Conservation (phyloP, 2,888 invertebrate genomes). For the Dilophus febrilis region DNA sequence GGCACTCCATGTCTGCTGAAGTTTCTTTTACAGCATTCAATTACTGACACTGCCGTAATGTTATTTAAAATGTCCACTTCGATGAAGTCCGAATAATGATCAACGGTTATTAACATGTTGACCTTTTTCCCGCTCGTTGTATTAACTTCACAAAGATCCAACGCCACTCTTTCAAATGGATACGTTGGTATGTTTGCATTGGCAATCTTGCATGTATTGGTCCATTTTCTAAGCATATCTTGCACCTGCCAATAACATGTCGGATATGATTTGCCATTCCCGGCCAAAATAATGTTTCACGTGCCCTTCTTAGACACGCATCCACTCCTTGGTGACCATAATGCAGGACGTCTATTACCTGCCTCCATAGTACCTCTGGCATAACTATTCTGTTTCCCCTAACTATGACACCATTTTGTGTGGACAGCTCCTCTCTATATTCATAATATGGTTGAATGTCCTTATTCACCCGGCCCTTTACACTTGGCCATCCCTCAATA, state of each 20-base stretch:
- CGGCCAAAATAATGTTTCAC: slow-evolving; percentile 10
- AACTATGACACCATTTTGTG: slow-evolving; percentile 8
- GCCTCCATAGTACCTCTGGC: neutral
- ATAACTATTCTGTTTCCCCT: slow-evolving; percentile 4
- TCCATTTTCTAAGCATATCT: neutral
- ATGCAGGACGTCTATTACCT: slow-evolving; percentile 5
- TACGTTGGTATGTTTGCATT: slow-evolving; percentile 8
- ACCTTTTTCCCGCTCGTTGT: slow-evolving; percentile 4
- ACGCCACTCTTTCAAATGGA: slow-evolving; percentile 10
- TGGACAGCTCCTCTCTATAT: slow-evolving; percentile 5
- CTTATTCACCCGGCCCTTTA: slow-evolving; percentile 1
- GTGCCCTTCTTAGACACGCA: slow-evolving; percentile 6
- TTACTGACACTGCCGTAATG: slow-evolving; percentile 6
- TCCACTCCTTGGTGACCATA: slow-evolving; percentile 7
- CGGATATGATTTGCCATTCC: slow-evolving; percentile 4
- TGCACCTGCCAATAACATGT: slow-evolving; percentile 1
- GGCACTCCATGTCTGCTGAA: slow-evolving; percentile 12
- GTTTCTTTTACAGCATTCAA: slow-evolving; percentile 8
- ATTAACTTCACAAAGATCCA: slow-evolving; percentile 10
- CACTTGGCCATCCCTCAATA: neutral
- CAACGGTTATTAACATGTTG: slow-evolving; percentile 10
- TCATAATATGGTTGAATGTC: slow-evolving; percentile 1
- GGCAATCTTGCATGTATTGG: slow-evolving; percentile 4
- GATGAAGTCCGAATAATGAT: slow-evolving; percentile 13
- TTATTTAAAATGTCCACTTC: slow-evolving; percentile 10